Percentiles rank a stretch among this genome's conserved stretches.
Evolutionary conservation across 1,140 invertebrate species (phyloP).

Genomic region (Brachionus rotundiformis): DNA sequence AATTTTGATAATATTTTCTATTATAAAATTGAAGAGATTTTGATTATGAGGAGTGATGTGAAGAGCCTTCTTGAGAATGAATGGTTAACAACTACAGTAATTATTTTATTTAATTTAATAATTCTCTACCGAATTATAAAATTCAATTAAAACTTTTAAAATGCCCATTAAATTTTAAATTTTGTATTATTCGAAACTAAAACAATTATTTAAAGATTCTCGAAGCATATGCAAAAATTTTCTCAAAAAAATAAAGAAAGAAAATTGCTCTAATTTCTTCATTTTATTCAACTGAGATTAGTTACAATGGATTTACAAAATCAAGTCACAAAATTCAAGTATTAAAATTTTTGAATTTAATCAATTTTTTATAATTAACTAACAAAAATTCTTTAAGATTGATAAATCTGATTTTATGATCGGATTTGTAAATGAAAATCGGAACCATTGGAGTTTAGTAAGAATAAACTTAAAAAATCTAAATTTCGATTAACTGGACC

Average conservation of each 20-base stretch:
- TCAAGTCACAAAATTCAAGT: not conserved
- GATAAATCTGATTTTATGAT: not conserved
- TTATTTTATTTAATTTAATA: no score
- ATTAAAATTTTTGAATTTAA: not conserved
- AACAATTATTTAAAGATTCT: slow-evolving; percentile 6
- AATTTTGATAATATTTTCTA: not conserved
- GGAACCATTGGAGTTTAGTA: not conserved
- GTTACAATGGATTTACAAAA: not conserved
- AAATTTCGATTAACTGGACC: not conserved
- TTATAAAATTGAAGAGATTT: not conserved
- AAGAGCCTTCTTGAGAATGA: not conserved
- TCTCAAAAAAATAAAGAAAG: slow-evolving; percentile 11
- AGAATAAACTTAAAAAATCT: not conserved
- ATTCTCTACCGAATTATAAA: no score
- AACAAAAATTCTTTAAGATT: not conserved
- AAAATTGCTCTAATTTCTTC: not conserved
- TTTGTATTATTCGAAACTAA: not conserved
- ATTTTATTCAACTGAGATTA: not conserved
- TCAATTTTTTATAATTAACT: not conserved
- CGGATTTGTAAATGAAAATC: not conserved
- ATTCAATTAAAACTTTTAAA: not conserved
- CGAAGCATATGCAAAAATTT: not conserved
- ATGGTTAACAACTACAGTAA: slow-evolving; percentile 1
- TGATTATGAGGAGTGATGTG: not conserved
- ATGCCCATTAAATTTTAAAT: not conserved